Base-by-base conservation (phyloP, 2,113 vertebrate species). In the Columba janthina region DNA sequence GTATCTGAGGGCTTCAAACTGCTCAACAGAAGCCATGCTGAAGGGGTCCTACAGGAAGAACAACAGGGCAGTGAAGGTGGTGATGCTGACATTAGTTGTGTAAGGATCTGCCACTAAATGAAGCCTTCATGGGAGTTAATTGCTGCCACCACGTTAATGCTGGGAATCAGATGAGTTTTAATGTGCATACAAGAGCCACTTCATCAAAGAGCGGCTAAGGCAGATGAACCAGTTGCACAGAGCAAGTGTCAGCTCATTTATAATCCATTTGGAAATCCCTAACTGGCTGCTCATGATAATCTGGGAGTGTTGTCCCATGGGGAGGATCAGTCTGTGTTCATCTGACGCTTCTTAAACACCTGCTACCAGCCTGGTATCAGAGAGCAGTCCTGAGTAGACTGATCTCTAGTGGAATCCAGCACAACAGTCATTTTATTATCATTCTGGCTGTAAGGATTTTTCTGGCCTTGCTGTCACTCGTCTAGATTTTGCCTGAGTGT, bases 171-270 rank as follows among this genome's bases (percentile, higher is more conserved):
- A 82, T 74, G 72, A 94, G 31, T 85, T 96, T 96, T 95, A 97
- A 93, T 57, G 77, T 61, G 64, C 71, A 38, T 84, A 81, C 74
- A 88, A 94, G 89, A 94, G 74, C 87, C 87, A 92, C 72, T 95
- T 88, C 57, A 88, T 79, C 83, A 94, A 77, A 58, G 34, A 76
- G 93, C 29, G 44, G 48, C 90, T 83, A 94, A 96, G 53, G 71
- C 83, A 96, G 91, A 91, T 46, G 46, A 97, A 60, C 58, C 92
- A 86, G 80, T 94, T 73, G 75, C 85, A 77, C 64, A 88, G 83
- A 95, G 89, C 88, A 94, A 96, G 89, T 75, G 79, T 95, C 92
- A 95, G 88, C 80, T 96, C 85, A 48, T 94, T 93, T 87, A 77
- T 69, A 95, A 94, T 89, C 92, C 76, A 67, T 92, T 95, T 96